Evolutionary conservation across 2,888 invertebrate genomes (phyloP), one percentile per base, ranked within the genome.

Genomic region (Luperina nickerlii): DNA sequence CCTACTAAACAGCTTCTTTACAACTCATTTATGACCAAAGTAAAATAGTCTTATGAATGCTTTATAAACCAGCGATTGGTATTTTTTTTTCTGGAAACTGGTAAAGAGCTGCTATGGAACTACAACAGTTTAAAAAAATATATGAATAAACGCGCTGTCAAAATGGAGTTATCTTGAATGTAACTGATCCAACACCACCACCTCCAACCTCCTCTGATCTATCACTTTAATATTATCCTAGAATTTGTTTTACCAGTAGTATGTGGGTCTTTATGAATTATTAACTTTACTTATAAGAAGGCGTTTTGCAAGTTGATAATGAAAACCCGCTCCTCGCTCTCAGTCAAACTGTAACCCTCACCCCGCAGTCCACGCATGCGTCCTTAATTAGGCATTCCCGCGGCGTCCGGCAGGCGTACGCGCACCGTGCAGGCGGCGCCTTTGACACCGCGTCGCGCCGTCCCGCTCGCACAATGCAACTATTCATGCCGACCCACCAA

Each of bases 321-420:
- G 7, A 62, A 48, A 65, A 60, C 48, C 38, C 84, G 86, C 87
- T 87, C 1, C 0, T 63, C 89, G 90, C 90, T 80, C 0, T 0
- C 78, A 87, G 27, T 85, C 1, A 6, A 70, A 18, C 88, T 85
- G 6, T 66, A 48, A 11, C 9, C 80, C 78, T 90, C 91, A 90
- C 91, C 90, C 90, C 84, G 79, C 90, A 93, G 94, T 95, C 95
- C 95, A 95, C 95, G 96, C 96, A 96, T 96, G 95, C 96, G 96
- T 96, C 94, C 95, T 96, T 96, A 96, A 96, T 96, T 96, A 96
- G 96, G 96, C 95, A 96, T 96, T 96, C 96, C 95, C 92, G 90
- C 91, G 93, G 95, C 96, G 96, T 96, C 96, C 95, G 96, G 95
- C 93, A 93, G 88, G 94, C 96, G 95, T 95, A 94, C 95, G 95